A percentile compares a stretch with the other conserved stretches of the same genome.
Evolutionary conservation across 2,797 vertebrate genomes (phyloP).

Genomic region (Poecile montanus): DNA sequence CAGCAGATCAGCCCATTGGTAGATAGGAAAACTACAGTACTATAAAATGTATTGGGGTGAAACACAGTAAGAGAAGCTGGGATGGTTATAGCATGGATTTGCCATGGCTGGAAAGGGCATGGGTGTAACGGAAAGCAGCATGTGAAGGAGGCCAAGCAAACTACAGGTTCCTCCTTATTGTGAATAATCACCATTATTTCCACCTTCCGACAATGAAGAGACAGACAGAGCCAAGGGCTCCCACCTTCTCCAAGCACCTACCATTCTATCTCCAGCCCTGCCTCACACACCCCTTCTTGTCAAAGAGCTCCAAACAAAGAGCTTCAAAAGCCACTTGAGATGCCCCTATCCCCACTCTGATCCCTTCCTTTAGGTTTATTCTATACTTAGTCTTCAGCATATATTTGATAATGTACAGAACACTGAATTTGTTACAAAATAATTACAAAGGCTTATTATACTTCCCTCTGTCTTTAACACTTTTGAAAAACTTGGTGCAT

Average conservation of each 20-base stretch:
- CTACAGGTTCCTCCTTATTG: background rate
- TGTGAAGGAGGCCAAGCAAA: background rate
- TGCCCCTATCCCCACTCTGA: accelerated
- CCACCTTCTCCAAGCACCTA: background rate
- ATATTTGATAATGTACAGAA: background rate
- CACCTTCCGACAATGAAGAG: background rate
- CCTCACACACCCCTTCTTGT: background rate
- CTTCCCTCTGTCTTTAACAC: background rate
- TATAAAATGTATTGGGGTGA: background rate
- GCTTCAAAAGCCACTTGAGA: accelerated
- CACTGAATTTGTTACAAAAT: background rate
- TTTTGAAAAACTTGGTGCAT: background rate
- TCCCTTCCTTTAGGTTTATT: background rate
- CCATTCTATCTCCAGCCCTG: background rate
- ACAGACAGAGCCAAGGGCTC: background rate
- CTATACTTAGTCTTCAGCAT: background rate
- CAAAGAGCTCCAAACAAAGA: background rate
- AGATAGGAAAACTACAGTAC: background rate
- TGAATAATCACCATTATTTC: background rate
- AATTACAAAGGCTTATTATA: background rate
- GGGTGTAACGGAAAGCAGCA: background rate
- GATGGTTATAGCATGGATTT: background rate
- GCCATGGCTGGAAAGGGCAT: background rate
- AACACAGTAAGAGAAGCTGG: background rate
- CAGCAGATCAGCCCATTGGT: background rate